These are phyloP conservation scores for Osmerus mordax DNA, from an alignment of 2,113 vertebrate species.

Conservation along the genomic window DNA sequence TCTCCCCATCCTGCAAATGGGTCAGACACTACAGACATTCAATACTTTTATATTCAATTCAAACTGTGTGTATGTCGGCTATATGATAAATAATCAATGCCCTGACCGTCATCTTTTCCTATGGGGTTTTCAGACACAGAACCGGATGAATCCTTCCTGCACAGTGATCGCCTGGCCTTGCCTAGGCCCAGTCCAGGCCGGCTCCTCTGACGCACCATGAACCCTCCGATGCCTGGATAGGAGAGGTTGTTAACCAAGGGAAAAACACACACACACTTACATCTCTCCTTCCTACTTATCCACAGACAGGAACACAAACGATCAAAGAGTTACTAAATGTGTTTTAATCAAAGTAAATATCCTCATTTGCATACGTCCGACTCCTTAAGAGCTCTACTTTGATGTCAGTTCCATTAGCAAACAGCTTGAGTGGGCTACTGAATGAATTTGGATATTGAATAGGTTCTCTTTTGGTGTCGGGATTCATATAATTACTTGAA, in stretches of 20 bases:
- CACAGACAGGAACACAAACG: too few relatives aligned
- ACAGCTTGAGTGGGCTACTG: not conserved
- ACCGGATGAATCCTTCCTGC: constrained; percentile 92
- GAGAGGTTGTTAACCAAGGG: constrained; percentile 23
- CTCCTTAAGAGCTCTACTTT: too few relatives aligned
- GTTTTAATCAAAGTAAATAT: too few relatives aligned
- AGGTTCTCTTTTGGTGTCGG: too few relatives aligned
- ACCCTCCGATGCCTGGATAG: constrained; percentile 88
- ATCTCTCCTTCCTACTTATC: too few relatives aligned
- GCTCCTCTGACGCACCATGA: constrained; percentile 98
- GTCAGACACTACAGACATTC: not conserved
- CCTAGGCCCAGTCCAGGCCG: constrained; percentile 88
- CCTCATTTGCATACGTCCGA: too few relatives aligned
- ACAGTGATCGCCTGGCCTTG: constrained; percentile 84
- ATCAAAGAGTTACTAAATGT: too few relatives aligned
- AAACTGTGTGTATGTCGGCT: too few relatives aligned
- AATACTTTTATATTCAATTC: too few relatives aligned
- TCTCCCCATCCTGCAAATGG: constrained; percentile 80
- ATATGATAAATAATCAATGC: not conserved
- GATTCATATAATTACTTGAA: too few relatives aligned
- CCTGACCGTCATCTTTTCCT: constrained; percentile 85
- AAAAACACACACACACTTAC: not conserved
- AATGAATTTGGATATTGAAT: too few relatives aligned
- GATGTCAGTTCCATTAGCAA: too few relatives aligned
- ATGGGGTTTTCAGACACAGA: constrained; percentile 84